Percentiles rank a stretch among this genome's conserved stretches.
phyloP scores from a whole-genome alignment of 1,140 invertebrate genomes.

The Brachionus rotundiformis region DNA sequence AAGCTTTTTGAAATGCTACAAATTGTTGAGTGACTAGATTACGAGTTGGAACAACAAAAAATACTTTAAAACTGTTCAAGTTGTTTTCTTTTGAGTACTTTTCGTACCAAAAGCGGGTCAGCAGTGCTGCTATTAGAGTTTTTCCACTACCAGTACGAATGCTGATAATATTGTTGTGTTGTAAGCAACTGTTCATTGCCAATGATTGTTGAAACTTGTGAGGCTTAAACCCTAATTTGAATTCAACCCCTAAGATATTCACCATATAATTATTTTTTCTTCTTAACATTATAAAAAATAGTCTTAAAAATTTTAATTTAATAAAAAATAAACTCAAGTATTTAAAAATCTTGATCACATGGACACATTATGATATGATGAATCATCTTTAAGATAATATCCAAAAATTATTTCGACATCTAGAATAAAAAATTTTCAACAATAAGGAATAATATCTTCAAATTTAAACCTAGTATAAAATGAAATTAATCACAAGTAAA shows the following conservation, averaged over 20 bases:
- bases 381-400: too few relatives aligned
- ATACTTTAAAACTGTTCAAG: background rate
- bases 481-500: too few relatives aligned
- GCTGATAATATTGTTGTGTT: background rate
- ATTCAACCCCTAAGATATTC: background rate
- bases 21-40: background rate
- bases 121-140: conserved; percentile 15
- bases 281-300: too few relatives aligned
- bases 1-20: background rate
- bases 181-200: background rate
- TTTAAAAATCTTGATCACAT: too few relatives aligned
- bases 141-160: conserved; percentile 35
- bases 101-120: background rate
- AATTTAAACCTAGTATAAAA: too few relatives aligned
- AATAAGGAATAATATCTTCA: too few relatives aligned
- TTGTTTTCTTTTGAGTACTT: background rate
- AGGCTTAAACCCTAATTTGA: background rate
- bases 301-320: too few relatives aligned
- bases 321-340: too few relatives aligned
- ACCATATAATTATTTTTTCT: too few relatives aligned
- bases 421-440: too few relatives aligned
- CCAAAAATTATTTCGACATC: too few relatives aligned
- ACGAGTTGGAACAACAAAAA: conserved; percentile 16
- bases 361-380: too few relatives aligned
- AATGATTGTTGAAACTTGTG: conserved; percentile 8